phyloP scores from a whole-genome alignment of 2,113 vertebrate genomes.

The Trachemys scripta region DNA sequence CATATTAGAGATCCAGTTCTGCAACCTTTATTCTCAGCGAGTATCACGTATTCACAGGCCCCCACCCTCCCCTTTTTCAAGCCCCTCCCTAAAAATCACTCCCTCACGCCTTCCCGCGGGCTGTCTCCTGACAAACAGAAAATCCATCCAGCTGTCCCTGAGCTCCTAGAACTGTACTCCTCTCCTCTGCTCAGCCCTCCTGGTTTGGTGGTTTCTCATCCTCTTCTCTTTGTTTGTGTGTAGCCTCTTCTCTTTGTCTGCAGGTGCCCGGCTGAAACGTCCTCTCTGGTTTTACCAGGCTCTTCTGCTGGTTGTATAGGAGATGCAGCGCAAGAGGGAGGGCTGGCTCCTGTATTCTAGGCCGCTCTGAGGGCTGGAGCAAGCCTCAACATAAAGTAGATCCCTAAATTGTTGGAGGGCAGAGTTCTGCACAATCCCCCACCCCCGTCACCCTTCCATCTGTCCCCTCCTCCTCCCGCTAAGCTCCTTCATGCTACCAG shows the following conservation, averaged over 20 bases:
- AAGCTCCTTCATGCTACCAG: neutral
- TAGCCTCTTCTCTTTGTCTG: neutral
- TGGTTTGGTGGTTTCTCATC: neutral
- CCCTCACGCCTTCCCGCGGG: neutral
- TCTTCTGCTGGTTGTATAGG: neutral
- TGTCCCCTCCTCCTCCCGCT: neutral
- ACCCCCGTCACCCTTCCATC: neutral
- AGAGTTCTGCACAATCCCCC: neutral
- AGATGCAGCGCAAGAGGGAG: neutral
- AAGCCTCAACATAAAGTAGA: neutral
- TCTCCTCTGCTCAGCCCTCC: neutral
- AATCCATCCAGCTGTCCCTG: neutral
- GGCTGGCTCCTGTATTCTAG: neutral
- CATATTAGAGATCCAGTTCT: neutral
- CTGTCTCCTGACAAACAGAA: neutral
- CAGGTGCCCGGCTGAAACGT: neutral
- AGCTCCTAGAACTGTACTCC: neutral
- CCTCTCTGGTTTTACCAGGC: neutral
- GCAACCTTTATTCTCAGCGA: neutral
- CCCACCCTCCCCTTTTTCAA: neutral
- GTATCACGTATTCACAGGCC: neutral
- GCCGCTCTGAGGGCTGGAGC: neutral
- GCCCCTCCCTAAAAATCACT: neutral
- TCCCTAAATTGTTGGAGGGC: neutral
- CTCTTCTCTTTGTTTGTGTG: neutral